Conservation (phyloP, 30 jellyfish, hydroid and myxozoan genomes). For the Sanderia malayensis region DNA sequence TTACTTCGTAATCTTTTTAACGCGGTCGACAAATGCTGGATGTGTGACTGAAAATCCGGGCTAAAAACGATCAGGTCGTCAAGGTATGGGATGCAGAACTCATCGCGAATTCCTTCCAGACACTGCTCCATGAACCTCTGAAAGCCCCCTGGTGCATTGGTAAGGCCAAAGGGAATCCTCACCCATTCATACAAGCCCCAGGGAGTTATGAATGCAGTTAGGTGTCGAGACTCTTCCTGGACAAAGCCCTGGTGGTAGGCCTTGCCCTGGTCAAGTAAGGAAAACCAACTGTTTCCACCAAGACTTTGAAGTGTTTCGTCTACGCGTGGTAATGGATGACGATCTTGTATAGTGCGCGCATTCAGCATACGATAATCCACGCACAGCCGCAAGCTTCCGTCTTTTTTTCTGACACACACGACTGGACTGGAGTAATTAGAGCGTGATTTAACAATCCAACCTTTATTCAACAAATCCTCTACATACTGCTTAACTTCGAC, state of each 20-base stretch:
- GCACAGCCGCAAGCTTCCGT: conserved; percentile 19
- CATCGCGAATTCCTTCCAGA: conserved; percentile 25
- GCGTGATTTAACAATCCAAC: conserved; percentile 27
- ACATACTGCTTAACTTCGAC: conserved; percentile 31
- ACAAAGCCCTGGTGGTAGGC: conserved; percentile 71
- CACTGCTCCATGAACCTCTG: conserved; percentile 31
- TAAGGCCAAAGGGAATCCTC: conserved; percentile 29
- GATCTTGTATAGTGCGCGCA: conserved; percentile 16
- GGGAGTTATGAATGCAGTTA: conserved; percentile 34
- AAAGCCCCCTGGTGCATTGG: conserved; percentile 22
- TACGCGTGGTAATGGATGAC: conserved; percentile 42
- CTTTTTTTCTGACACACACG: conserved; percentile 28
- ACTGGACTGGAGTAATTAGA: conserved; percentile 22
- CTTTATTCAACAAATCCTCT: conserved; percentile 27
- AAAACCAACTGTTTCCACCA: conserved; percentile 47
- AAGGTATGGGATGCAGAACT: conserved; percentile 29
- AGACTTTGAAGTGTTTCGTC: background rate
- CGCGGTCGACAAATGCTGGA: conserved; percentile 15
- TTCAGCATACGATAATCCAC: conserved; percentile 20
- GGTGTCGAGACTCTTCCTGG: conserved; percentile 21
- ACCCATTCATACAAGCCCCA: conserved; percentile 39
- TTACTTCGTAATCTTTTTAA: conserved; percentile 14
- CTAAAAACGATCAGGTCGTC: conserved; percentile 28
- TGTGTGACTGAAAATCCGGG: conserved; percentile 24
- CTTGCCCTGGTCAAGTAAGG: conserved; percentile 40